phyloP scores from a whole-genome alignment of 92 coral and sea anemone genomes.

The Actinernus sp. region DNA sequence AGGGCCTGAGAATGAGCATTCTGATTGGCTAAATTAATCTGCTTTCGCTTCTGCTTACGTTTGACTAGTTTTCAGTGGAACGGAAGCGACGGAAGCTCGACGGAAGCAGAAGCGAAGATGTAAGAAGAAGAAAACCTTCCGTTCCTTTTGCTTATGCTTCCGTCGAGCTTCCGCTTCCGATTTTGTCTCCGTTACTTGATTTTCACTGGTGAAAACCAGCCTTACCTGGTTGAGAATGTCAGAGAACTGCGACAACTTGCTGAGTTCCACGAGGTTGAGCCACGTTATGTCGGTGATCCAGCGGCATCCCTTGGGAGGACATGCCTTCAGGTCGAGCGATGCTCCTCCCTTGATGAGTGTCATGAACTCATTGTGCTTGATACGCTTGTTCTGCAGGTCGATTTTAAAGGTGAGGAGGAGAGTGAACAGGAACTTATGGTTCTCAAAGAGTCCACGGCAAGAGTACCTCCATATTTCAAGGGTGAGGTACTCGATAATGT shows the following conservation, averaged over 20 bases:
- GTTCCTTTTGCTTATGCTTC: too few species aligned
- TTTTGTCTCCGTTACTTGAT: too few species aligned
- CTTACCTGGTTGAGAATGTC: slow-evolving; percentile 92
- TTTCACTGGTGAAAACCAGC: too few species aligned
- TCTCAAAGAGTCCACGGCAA: slow-evolving; percentile 90
- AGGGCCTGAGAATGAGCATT: too few species aligned
- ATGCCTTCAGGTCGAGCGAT: slow-evolving; percentile 91
- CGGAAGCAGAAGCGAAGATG: too few species aligned
- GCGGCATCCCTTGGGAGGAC: slow-evolving; percentile 89
- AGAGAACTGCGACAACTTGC: slow-evolving; percentile 92
- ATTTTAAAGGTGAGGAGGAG: slow-evolving; percentile 89
- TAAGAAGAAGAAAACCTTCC: too few species aligned
- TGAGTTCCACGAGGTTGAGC: slow-evolving; percentile 91
- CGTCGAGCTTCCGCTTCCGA: too few species aligned
- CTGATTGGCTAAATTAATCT: too few species aligned
- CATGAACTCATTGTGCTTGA: slow-evolving; percentile 93
- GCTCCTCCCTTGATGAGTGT: slow-evolving; percentile 97
- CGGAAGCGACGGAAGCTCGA: too few species aligned
- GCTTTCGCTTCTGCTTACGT: too few species aligned
- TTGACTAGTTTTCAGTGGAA: too few species aligned
- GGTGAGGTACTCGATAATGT: slow-evolving; percentile 93
- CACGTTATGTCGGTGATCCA: slow-evolving; percentile 98
- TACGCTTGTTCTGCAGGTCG: slow-evolving; percentile 88
- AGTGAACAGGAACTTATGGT: slow-evolving; percentile 93
- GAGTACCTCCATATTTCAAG: slow-evolving; percentile 91